Conservation (phyloP, 2,113 vertebrate genomes). For the Alosa alosa region DNA sequence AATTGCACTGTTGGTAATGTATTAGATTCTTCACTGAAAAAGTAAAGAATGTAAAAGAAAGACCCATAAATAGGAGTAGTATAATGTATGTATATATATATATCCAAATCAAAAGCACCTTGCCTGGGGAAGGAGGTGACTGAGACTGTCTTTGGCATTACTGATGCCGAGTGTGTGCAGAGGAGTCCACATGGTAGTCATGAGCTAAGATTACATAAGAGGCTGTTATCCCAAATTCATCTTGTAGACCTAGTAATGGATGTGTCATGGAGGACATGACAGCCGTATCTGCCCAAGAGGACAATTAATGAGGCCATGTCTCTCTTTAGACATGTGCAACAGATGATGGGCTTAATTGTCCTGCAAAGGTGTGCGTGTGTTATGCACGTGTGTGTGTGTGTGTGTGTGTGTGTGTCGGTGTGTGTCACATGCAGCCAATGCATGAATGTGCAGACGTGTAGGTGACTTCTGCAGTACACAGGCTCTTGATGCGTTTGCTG, state of each 20-base stretch:
- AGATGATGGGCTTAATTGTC: not conserved
- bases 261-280: not conserved
- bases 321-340: not conserved
- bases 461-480: not conserved
- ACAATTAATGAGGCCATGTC: conserved; percentile 8
- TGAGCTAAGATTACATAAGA: not conserved
- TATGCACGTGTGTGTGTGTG: not conserved
- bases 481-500: not conserved
- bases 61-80: no score
- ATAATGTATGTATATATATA: no score
- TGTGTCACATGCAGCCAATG: not conserved
- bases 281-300: not conserved
- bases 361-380: not conserved
- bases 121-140: not conserved
- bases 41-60: no score
- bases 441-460: not conserved
- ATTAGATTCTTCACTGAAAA: no score
- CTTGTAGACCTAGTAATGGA: not conserved
- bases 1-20: no score
- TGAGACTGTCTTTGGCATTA: not conserved
- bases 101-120: not conserved
- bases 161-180: not conserved
- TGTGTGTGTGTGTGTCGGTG: not conserved
- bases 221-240: not conserved
- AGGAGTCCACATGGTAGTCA: not conserved